These are phyloP conservation scores for Hystrix cristata DNA, from an alignment of 2,113 vertebrate genomes.

Conservation along the genomic window DNA sequence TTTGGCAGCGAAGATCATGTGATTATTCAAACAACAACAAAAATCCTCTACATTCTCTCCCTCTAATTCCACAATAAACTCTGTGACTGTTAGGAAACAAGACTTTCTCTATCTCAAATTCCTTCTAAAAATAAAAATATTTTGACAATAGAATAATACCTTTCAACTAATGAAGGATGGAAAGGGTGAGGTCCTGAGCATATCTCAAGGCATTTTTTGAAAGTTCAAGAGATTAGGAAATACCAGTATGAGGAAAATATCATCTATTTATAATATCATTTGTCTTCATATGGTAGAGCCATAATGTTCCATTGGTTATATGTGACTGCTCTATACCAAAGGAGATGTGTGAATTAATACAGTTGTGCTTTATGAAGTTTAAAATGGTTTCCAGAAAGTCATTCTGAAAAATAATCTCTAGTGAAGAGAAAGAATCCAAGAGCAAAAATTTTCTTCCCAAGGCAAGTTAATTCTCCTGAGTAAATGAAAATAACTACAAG, in stretches of 20 bases:
- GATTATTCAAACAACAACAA: not conserved
- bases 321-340: not conserved
- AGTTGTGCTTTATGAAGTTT: slow-evolving; percentile 63
- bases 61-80: not conserved
- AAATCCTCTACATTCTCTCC: not conserved
- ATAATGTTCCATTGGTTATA: not conserved
- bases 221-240: not conserved
- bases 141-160: slow-evolving; percentile 5
- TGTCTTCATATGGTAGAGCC: not conserved
- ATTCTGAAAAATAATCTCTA: slow-evolving; percentile 48
- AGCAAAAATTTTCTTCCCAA: slow-evolving; percentile 64
- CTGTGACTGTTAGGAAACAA: not conserved
- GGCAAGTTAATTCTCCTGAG: slow-evolving; percentile 48
- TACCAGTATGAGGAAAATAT: not conserved
- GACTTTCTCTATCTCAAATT: not conserved
- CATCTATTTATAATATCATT: not conserved
- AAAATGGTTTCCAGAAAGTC: slow-evolving; percentile 29
- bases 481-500: slow-evolving; percentile 68
- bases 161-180: slow-evolving; percentile 14
- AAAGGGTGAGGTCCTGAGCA: not conserved
- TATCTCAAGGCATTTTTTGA: not conserved
- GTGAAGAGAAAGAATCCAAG: slow-evolving; percentile 54
- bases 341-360: slow-evolving; percentile 19
- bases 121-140: not conserved
- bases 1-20: not conserved